Evolutionary conservation across 2,113 vertebrate genomes (phyloP), one percentile per base, ranked within the genome.

Genomic region (Pagrus major): DNA sequence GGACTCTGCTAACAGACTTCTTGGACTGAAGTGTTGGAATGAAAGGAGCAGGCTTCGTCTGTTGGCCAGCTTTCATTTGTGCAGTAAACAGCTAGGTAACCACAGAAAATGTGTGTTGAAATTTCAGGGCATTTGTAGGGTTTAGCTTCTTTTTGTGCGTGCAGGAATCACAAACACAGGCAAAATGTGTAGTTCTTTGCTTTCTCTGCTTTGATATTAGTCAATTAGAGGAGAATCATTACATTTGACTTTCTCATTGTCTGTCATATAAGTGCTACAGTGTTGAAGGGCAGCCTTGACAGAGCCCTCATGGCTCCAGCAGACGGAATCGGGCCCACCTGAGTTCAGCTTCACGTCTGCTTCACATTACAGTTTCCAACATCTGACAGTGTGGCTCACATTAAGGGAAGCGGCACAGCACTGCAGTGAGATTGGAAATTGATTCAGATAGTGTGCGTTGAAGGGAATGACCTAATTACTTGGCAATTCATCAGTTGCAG

Each of bases 351-450:
- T 84, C 83, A 81, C 64, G 54, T 88, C 93, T 93, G 94, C 59
- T 90, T 83, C 76, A 55, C 76, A 89, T 93, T 94, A 93, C 49
- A 39, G 41, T 85, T 49, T 37, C 67, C 76, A 55, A 71, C 69
- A 16, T 86, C 84, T 79, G 78, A 81, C 86, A 94, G 94, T 91
- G 90, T 93, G 93, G 92, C 90, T 94, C 85, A 83, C 86, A 88
- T 94, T 93, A 92, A 78, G 70, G 65, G 78, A 82, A 81, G 84
- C 77, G 80, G 73, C 71, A 71, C 82, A 14, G 55, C 42, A 21
- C 20, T 66, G 72, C 12, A 23, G 82, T 75, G 51, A 87, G 81
- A 87, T 91, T 47, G 75, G 90, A 94, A 92, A 93, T 89, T 77
- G 77, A 93, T 91, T 90, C 71, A 73, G 86, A 93, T 88, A 85